Evolutionary conservation across 1,140 invertebrate genomes (phyloP), one percentile per base, ranked within the genome.

Genomic region (Hyles vespertilio): DNA sequence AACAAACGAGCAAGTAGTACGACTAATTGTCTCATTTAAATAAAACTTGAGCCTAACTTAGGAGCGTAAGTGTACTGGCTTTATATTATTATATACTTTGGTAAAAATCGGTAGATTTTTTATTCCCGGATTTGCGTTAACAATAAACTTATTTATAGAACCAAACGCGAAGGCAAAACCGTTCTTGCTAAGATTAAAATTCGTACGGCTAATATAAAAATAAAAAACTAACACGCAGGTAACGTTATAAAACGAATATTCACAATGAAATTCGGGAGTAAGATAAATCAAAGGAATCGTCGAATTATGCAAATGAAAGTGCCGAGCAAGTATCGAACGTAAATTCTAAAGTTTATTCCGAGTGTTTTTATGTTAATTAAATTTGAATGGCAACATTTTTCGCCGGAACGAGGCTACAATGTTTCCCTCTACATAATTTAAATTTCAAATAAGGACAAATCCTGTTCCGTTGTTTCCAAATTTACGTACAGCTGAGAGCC

Each of bases 401-500:
- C 65, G 67, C 70, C 65, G 51, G 59, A 56, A 64, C 51, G 63
- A 40, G 36, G 61, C 67, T 68, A 75, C 70, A 67, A 11, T 48
- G 74, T 77, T 65, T 63, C 70, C 63, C 61, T 71, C 56, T 67
- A 62, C 57, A 61, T 59, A 70, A 81, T 83, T 83, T 81, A 77
- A 83, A 81, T 72, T 83, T 81, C 74, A 83, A 83, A 81, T 83
- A 77, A 70, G 63, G 75, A 77, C 74, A 80, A 80, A 83, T 83
- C 78, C 74, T 74, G 71, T 75, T 72, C 74, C 70, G 71, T 70
- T 70, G 74, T 81, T 83, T 79, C 81, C 72, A 76, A 79, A 83
- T 79, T 83, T 83, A 78, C 76, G 77, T 81, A 79, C 74, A 65
- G 72, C 72, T 69, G 68, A 67, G 76, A 68, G 66, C 78, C 78